Conservation (phyloP, 2,113 vertebrate species). For the Heliornis fulica region DNA sequence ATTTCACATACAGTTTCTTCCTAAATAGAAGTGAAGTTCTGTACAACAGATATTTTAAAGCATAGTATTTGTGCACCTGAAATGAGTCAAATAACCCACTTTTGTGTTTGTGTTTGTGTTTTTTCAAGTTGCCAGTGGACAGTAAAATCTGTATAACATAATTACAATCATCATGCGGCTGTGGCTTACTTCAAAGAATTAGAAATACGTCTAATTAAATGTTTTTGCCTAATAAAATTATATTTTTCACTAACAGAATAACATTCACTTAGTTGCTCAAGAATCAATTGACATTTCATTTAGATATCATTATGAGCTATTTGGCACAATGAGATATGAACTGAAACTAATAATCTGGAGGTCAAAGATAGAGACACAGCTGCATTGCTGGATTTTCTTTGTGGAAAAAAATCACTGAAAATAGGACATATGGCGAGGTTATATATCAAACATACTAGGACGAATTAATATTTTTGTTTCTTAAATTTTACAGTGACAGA, state of each 20-base stretch:
- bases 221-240: background rate
- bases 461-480: background rate
- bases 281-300: background rate
- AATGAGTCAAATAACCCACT: background rate
- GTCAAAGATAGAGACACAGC: background rate
- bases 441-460: background rate
- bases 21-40: background rate
- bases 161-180: background rate
- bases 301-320: background rate
- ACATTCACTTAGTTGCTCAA: background rate
- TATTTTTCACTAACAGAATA: background rate
- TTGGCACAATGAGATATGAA: background rate
- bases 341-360: background rate
- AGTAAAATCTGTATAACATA: background rate
- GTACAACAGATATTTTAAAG: background rate
- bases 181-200: background rate
- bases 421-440: background rate
- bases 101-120: background rate
- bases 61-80: background rate
- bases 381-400: background rate
- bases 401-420: background rate
- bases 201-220: background rate
- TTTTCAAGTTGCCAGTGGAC: background rate
- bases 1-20: background rate
- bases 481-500: background rate